phyloP scores from a whole-genome alignment of 2,888 invertebrate species.

The Odontocolon sp. region DNA sequence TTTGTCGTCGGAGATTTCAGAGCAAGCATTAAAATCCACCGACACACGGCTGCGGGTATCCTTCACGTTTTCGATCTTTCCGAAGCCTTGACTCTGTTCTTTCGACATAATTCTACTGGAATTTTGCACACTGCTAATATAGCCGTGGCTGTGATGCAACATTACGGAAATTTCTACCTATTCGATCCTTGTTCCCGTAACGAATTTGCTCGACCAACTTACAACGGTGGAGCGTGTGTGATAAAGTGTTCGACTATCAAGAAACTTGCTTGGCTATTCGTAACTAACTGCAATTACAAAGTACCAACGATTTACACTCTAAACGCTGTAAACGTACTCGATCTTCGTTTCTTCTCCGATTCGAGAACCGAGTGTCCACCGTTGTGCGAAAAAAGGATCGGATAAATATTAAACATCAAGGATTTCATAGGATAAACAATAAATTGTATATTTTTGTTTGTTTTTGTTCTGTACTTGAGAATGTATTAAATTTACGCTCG shows the following conservation, averaged over 20 bases:
- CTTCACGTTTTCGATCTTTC: slow-evolving; percentile 69
- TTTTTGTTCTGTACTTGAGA: neutral
- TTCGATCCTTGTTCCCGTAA: slow-evolving; percentile 84
- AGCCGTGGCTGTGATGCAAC: slow-evolving; percentile 83
- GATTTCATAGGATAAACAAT: no score
- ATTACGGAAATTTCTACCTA: slow-evolving; percentile 83
- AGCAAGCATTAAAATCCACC: slow-evolving; percentile 68
- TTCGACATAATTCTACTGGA: slow-evolving; percentile 83
- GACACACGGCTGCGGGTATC: slow-evolving; percentile 71
- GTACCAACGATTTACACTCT: slow-evolving; percentile 73
- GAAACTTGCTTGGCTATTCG: slow-evolving; percentile 69
- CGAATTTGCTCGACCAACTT: slow-evolving; percentile 62
- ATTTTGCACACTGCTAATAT: slow-evolving; percentile 83
- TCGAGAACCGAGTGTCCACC: slow-evolving; percentile 61
- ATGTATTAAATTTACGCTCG: slow-evolving; percentile 28
- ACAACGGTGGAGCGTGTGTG: slow-evolving; percentile 71
- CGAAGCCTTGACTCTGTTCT: slow-evolving; percentile 82
- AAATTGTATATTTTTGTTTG: neutral
- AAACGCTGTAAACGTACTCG: slow-evolving; percentile 72
- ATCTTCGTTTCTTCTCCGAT: slow-evolving; percentile 72
- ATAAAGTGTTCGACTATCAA: slow-evolving; percentile 70
- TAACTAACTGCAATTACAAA: slow-evolving; percentile 69
- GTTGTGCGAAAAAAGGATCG: slow-evolving; percentile 53
- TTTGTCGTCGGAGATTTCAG: slow-evolving; percentile 76
- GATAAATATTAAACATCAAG: slow-evolving; percentile 32